These are phyloP conservation scores for Tauraco hartlaubi DNA, from an alignment of 2,797 vertebrate genomes.

Conservation along the genomic window DNA sequence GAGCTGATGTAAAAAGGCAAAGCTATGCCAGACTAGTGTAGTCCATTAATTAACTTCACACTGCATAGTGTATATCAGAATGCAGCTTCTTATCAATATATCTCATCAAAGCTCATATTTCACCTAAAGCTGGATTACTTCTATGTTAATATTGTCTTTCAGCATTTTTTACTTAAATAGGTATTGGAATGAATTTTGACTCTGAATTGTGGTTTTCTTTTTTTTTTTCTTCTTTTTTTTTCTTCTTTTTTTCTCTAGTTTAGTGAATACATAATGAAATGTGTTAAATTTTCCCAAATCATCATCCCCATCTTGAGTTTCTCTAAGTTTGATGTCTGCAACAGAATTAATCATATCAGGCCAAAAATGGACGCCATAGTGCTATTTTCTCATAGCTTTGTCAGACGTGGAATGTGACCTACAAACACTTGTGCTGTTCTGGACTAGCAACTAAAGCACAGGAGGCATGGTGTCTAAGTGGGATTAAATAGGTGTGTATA, in stretches of 20 bases:
- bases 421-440: not conserved
- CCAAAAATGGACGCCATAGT: not conserved
- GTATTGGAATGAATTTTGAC: not conserved
- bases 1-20: not conserved
- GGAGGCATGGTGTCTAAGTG: not conserved
- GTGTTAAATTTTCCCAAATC: not conserved
- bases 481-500: not conserved
- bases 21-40: not conserved
- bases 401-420: not conserved
- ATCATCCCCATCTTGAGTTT: not conserved
- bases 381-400: not conserved
- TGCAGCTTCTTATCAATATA: not conserved
- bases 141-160: not conserved
- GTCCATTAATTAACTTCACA: not conserved
- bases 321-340: not conserved
- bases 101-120: not conserved
- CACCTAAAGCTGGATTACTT: not conserved
- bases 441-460: not conserved
- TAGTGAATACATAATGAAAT: not conserved
- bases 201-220: not conserved
- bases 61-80: not conserved
- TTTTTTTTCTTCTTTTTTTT: not conserved
- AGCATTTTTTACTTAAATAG: not conserved
- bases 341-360: not conserved
- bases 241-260: not conserved